phyloP scores from a whole-genome alignment of 2,113 vertebrate genomes.

The Canis aureus region DNA sequence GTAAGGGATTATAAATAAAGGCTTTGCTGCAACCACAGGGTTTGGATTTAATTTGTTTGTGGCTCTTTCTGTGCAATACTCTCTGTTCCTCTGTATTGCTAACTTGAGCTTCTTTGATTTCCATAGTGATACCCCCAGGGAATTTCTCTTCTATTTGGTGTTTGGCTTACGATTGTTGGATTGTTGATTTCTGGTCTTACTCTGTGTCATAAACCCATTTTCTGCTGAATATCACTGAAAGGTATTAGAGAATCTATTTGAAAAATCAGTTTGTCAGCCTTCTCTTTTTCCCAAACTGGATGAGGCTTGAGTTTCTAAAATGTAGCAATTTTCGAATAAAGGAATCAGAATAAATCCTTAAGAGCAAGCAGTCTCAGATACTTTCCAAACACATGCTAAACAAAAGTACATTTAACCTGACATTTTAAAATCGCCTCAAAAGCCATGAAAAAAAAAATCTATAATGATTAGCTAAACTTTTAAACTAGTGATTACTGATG shows the following conservation, averaged over 20 bases:
- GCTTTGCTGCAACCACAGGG: conserved; percentile 62
- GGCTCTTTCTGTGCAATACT: conserved; percentile 61
- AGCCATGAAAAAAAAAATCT: not conserved
- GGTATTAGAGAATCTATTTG: conserved; percentile 73
- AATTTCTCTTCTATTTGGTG: conserved; percentile 71
- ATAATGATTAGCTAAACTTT: not conserved
- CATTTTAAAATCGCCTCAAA: conserved; percentile 53
- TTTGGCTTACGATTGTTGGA: conserved; percentile 74
- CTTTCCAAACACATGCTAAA: conserved; percentile 22
- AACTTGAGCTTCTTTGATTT: conserved; percentile 80
- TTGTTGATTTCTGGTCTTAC: conserved; percentile 75
- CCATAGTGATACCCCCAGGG: conserved; percentile 78
- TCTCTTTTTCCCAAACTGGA: not conserved
- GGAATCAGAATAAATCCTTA: conserved; percentile 46
- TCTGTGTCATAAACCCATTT: conserved; percentile 79
- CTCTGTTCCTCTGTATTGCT: conserved; percentile 52
- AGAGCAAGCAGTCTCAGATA: not conserved
- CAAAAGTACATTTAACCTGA: not conserved
- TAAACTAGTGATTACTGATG: not conserved
- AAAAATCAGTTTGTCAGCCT: conserved; percentile 61
- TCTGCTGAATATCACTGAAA: conserved; percentile 76
- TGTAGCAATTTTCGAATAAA: conserved; percentile 62
- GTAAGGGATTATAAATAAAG: conserved; percentile 81
- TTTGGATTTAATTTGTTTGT: conserved; percentile 80
- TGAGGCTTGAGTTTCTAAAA: conserved; percentile 67